Evolutionary conservation across 1,140 invertebrate genomes (phyloP), one percentile per base, ranked within the genome.

Genomic region (Drosophila willistoni): DNA sequence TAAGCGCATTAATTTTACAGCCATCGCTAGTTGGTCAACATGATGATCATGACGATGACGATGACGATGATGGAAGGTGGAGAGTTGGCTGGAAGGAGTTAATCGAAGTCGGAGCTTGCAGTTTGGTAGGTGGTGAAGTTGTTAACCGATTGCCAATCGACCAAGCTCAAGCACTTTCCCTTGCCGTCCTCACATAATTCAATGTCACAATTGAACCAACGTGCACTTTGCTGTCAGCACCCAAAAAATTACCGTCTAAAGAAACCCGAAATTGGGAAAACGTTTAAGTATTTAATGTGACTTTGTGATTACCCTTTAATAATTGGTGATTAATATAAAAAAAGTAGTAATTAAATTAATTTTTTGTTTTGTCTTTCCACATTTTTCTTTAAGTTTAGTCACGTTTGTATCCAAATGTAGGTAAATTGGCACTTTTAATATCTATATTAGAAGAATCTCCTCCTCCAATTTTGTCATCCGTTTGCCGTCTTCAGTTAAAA

Each of bases 1-100:
- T 85, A 86, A 85, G 81, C 81, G 81, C 82, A 81, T 85, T 85
- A 85, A 85, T 78, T 78, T 85, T 86, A 85, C 81, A 51, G 74
- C 82, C 69, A 84, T 85, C 78, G 86, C 57, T 82, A 78, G 81
- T 82, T 81, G 81, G 66, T 61, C 55, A 70, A 59, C 42, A 69
- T 25, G 65, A 57, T 19, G 29, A 19, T 1, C 9, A 4, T 36
- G 19, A 19, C 0, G 12, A 4, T 36, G 33, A 57, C n/a, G 29
- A 19, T 1, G 9, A 4, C 2, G 29, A 19, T 1, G 34, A 36
- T 36, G 9, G 34, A 9, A 9, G 61, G 22, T 63, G 13, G 56
- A 66, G 69, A 55, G 33, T 10, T 29, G n/a, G 22, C 12, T 39
- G 29, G 10, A 51, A 5, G 7, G n/a, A 39, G 47, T 42, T 17